phyloP scores from a whole-genome alignment of 2,888 invertebrate species.

The Spisula solida region DNA sequence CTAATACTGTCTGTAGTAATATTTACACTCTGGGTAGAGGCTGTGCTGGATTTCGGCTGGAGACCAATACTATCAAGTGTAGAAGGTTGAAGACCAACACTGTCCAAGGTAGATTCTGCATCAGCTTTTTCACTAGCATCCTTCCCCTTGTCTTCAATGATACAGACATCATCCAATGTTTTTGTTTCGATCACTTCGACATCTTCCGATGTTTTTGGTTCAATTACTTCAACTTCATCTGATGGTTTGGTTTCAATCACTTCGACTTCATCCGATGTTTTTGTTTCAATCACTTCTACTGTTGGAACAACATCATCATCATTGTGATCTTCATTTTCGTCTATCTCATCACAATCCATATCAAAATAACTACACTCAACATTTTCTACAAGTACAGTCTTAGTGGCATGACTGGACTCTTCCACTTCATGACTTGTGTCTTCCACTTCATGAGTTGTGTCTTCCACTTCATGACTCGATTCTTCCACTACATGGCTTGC shows the following conservation, averaged over 20 bases:
- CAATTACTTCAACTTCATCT: neutral
- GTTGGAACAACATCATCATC: neutral
- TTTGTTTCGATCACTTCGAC: no score
- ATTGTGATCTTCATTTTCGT: constrained; percentile 13
- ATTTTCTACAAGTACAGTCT: constrained; percentile 12
- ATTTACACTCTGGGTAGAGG: neutral
- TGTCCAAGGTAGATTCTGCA: neutral
- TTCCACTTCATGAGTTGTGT: no score
- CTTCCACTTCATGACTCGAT: no score
- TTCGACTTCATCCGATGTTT: neutral
- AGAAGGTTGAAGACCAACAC: neutral
- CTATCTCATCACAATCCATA: constrained; percentile 43
- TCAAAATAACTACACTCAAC: constrained; percentile 35
- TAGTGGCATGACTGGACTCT: neutral
- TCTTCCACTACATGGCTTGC: no score
- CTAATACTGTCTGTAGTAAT: neutral
- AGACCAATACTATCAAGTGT: neutral
- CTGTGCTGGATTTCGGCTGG: neutral
- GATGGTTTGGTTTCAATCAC: neutral
- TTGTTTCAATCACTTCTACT: neutral
- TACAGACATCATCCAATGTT: neutral
- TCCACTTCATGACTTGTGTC: neutral
- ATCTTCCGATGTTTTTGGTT: neutral
- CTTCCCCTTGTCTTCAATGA: neutral
- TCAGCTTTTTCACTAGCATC: neutral